Percentiles rank a stretch among this genome's conserved stretches.
Evolutionary conservation across 2,888 invertebrate species (phyloP).

Genomic region (Sarcophaga carnaria): DNA sequence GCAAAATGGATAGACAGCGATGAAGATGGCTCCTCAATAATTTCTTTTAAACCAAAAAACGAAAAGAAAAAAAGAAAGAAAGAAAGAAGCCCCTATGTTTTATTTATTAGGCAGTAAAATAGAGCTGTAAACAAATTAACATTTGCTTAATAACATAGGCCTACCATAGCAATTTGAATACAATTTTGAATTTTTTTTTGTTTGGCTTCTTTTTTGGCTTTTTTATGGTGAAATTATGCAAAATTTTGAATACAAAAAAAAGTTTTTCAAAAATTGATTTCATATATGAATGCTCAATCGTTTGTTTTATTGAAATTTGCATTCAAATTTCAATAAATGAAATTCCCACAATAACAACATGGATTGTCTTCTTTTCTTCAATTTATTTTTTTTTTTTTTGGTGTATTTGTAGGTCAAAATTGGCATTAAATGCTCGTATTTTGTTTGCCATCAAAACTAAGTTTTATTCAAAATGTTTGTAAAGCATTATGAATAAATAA

Average conservation of each 20-base stretch:
- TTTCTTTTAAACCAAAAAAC: neutral
- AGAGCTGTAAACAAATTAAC: conserved; percentile 12
- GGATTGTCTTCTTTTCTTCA: neutral
- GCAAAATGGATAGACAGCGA: neutral
- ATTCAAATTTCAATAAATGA: conserved; percentile 17
- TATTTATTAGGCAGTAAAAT: conserved; percentile 40
- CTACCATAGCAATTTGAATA: neutral
- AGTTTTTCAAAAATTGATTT: neutral
- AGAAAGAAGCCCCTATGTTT: conserved; percentile 10
- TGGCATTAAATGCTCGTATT: neutral
- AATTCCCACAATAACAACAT: conserved; percentile 51
- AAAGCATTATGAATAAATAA: conserved; percentile 8
- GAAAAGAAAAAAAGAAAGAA: conserved; percentile 33
- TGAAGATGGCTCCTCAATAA: neutral
- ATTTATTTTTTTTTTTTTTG: too few relatives aligned
- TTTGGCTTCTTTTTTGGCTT: neutral
- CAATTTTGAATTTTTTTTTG: conserved; percentile 2
- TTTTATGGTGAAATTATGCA: conserved; percentile 44
- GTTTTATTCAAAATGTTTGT: conserved; percentile 21
- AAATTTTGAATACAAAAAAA: conserved; percentile 23
- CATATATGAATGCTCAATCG: neutral
- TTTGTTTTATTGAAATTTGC: conserved; percentile 33
- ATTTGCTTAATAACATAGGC: conserved; percentile 44
- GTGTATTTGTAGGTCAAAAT: conserved; percentile 50
- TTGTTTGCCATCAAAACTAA: conserved; percentile 5